Conservation (phyloP, 2,113 vertebrate genomes). For the Recurvirostra avosetta region DNA sequence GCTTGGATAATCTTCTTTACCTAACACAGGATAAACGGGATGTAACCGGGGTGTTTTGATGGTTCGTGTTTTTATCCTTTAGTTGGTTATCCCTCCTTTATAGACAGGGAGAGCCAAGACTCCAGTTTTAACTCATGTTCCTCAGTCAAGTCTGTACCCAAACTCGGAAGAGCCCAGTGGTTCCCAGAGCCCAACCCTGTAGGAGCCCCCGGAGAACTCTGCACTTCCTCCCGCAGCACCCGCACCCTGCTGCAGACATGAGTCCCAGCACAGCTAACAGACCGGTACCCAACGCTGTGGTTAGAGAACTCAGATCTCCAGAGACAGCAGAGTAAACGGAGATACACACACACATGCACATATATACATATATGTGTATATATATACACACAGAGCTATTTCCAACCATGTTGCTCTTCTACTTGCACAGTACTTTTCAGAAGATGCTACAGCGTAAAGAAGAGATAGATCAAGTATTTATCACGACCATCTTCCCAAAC, state of each 20-base stretch:
- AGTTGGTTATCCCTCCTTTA: neutral
- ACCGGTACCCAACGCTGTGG: fast-evolving
- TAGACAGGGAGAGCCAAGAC: neutral
- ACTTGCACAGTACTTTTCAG: fast-evolving
- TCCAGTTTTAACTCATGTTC: neutral
- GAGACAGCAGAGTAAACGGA: neutral
- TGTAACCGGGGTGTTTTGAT: neutral
- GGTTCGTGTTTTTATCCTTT: neutral
- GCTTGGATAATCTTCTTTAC: neutral
- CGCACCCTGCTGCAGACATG: neutral
- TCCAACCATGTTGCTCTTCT: fast-evolving
- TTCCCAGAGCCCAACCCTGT: neutral
- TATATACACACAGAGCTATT: fast-evolving
- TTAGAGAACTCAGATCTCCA: fast-evolving
- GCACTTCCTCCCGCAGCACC: neutral
- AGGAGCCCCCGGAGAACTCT: neutral
- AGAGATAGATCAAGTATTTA: neutral
- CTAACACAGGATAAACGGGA: neutral
- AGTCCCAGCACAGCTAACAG: neutral
- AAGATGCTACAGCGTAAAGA: neutral
- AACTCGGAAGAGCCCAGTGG: neutral
- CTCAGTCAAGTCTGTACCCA: neutral
- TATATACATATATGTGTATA: neutral
- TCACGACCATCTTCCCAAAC: neutral
- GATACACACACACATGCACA: neutral